Evolutionary conservation across 2,113 vertebrate genomes (phyloP).

Genomic region (Otolemur garnettii): DNA sequence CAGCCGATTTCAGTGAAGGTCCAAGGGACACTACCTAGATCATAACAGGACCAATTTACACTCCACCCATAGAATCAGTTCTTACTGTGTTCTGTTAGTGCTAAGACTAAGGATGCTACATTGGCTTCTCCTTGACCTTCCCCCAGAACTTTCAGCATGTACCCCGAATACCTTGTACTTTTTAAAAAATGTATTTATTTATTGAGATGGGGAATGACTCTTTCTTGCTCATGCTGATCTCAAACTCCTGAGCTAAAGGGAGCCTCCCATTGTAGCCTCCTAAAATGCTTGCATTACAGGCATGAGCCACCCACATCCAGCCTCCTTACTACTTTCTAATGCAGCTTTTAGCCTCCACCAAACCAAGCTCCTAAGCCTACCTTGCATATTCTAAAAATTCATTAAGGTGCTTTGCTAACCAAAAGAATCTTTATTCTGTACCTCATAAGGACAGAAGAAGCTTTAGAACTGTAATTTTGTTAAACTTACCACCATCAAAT

Average conservation of each 20-base stretch:
- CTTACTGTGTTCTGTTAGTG: neutral
- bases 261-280: too few relatives aligned
- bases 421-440: neutral
- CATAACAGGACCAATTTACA: neutral
- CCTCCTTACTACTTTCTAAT: neutral
- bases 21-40: neutral
- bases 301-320: too few relatives aligned
- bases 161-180: neutral
- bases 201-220: too few relatives aligned
- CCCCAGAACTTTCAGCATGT: neutral
- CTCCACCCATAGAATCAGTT: neutral
- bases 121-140: neutral
- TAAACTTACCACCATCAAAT: slow-evolving; percentile 15
- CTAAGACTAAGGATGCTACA: neutral
- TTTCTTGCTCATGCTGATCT: too few relatives aligned
- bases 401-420: neutral
- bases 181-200: neutral
- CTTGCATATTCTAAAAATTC: slow-evolving; percentile 14
- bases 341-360: neutral
- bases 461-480: neutral
- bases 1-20: neutral
- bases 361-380: slow-evolving; percentile 16
- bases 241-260: too few relatives aligned
- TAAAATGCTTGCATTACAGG: too few relatives aligned
- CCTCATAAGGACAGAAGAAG: neutral